These are phyloP conservation scores for Thunnus thynnus DNA, from an alignment of 2,113 vertebrate genomes.

Conservation along the genomic window DNA sequence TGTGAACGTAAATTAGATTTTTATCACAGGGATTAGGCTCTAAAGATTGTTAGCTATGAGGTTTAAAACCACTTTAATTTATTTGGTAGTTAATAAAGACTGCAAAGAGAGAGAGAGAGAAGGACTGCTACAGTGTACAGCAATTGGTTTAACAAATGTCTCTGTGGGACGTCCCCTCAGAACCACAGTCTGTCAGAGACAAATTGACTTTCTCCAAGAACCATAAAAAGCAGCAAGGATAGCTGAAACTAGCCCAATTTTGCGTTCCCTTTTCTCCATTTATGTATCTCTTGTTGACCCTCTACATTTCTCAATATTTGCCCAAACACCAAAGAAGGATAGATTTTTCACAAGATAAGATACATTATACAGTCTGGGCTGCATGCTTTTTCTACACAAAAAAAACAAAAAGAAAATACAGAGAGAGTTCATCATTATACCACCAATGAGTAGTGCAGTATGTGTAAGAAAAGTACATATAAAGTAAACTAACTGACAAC, in stretches of 20 bases:
- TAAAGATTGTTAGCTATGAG: conserved; percentile 9
- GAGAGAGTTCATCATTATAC: background rate
- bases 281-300: too few relatives aligned
- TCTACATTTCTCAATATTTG: too few relatives aligned
- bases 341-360: background rate
- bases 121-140: conserved; percentile 2
- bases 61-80: conserved; percentile 55
- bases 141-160: conserved; percentile 34
- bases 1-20: conserved; percentile 48
- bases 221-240: background rate
- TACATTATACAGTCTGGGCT: too few relatives aligned
- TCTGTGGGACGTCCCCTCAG: background rate
- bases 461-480: background rate
- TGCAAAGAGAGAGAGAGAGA: background rate
- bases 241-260: background rate
- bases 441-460: background rate
- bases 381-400: too few relatives aligned
- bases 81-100: conserved; percentile 43
- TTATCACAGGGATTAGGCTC: conserved; percentile 53
- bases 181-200: background rate
- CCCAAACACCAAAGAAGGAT: too few relatives aligned
- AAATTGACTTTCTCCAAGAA: background rate
- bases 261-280: background rate
- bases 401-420: background rate
- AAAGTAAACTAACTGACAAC: background rate